These are phyloP conservation scores for Emydoidea blandingii DNA, from an alignment of 2,797 vertebrate genomes.

Conservation along the genomic window DNA sequence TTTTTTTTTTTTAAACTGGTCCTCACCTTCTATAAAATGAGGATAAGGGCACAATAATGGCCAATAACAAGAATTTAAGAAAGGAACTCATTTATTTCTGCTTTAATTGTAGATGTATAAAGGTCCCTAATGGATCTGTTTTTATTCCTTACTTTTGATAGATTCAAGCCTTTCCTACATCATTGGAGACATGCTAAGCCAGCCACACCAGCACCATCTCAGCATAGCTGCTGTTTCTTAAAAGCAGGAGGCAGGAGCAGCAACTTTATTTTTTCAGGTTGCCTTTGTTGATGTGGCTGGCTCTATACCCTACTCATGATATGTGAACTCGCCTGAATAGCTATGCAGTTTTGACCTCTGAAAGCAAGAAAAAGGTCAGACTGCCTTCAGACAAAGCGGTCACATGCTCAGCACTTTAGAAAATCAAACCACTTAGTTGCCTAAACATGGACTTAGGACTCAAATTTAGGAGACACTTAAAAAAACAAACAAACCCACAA, in stretches of 20 bases:
- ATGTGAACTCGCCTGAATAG: slow-evolving; percentile 39
- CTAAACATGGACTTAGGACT: neutral
- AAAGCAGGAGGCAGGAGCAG: slow-evolving; percentile 12
- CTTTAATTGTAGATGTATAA: neutral
- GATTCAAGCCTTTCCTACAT: slow-evolving; percentile 2
- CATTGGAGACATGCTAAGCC: neutral
- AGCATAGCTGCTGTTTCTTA: too few species aligned
- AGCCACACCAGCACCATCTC: neutral
- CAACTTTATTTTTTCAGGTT: slow-evolving; percentile 4
- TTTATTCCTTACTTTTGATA: neutral
- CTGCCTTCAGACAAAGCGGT: too few species aligned
- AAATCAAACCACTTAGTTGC: slow-evolving; percentile 29
- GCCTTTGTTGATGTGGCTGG: neutral
- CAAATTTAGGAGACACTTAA: neutral
- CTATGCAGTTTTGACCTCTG: slow-evolving; percentile 47
- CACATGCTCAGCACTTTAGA: neutral
- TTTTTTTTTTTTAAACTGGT: neutral
- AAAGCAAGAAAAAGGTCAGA: neutral
- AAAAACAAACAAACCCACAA: neutral
- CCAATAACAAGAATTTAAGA: neutral
- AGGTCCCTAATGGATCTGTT: neutral
- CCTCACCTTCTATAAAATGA: neutral
- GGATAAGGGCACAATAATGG: neutral
- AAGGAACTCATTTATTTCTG: neutral
- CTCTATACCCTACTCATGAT: slow-evolving; percentile 9